phyloP scores from a whole-genome alignment of 2,797 vertebrate genomes.

The Channallabes apus region DNA sequence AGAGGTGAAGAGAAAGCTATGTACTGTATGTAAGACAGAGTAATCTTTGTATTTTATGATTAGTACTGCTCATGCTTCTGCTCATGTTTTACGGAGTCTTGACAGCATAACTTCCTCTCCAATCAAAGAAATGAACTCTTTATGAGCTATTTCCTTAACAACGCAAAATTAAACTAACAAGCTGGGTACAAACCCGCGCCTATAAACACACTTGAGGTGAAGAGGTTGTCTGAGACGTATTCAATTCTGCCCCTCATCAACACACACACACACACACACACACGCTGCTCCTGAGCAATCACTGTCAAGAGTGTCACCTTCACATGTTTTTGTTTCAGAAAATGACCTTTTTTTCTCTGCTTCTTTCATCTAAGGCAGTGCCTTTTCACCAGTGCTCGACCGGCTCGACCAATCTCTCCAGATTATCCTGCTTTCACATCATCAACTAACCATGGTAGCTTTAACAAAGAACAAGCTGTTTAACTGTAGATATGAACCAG shows the following conservation, averaged over 20 bases:
- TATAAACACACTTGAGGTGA: neutral
- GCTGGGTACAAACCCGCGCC: neutral
- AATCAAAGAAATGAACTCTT: neutral
- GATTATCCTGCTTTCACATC: neutral
- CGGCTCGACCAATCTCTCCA: neutral
- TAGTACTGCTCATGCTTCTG: neutral
- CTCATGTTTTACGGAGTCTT: neutral
- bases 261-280: neutral
- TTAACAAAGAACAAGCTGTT: neutral
- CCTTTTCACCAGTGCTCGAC: neutral
- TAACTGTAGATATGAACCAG: neutral
- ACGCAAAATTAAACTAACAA: neutral
- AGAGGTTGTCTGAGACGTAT: neutral
- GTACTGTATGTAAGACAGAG: neutral
- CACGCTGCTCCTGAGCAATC: neutral
- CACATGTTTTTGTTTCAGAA: neutral
- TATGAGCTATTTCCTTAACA: neutral
- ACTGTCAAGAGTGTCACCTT: neutral
- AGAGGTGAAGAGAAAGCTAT: neutral
- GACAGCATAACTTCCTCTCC: neutral
- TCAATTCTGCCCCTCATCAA: neutral
- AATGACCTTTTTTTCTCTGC: neutral
- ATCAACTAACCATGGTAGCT: neutral
- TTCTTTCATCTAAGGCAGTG: neutral
- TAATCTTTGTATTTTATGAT: neutral